Evolutionary conservation across 2,888 invertebrate genomes (phyloP).

Genomic region (Latrodectus elegans): DNA sequence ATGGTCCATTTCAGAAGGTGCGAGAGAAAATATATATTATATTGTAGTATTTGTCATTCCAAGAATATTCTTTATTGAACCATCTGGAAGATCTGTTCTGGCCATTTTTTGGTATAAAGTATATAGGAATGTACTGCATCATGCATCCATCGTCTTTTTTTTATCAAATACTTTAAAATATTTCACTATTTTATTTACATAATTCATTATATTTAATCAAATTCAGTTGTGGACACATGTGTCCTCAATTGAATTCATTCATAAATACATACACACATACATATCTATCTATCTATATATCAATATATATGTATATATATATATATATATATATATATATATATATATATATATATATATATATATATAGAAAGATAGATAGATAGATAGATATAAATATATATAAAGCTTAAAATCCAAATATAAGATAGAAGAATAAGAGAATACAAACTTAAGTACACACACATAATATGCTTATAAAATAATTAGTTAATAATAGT

Average conservation of each 20-base stretch:
- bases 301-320: neutral
- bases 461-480: no score
- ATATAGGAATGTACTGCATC: slow-evolving; percentile 22
- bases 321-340: neutral
- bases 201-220: neutral
- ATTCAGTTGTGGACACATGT: neutral
- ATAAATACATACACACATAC: neutral
- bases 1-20: slow-evolving; percentile 6
- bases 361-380: no score
- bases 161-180: neutral
- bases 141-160: slow-evolving; percentile 34
- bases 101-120: slow-evolving; percentile 51
- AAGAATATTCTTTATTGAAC: slow-evolving; percentile 38
- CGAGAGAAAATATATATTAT: slow-evolving; percentile 32
- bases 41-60: slow-evolving; percentile 47
- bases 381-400: no score
- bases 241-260: neutral
- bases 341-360: neutral
- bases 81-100: slow-evolving; percentile 51
- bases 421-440: no score
- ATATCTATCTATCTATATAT: neutral
- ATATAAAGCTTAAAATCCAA: no score
- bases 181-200: neutral
- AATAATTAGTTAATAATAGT: no score
- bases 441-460: no score